phyloP scores from a whole-genome alignment of 2,113 vertebrate genomes.

The Cynoglossus semilaevis region DNA sequence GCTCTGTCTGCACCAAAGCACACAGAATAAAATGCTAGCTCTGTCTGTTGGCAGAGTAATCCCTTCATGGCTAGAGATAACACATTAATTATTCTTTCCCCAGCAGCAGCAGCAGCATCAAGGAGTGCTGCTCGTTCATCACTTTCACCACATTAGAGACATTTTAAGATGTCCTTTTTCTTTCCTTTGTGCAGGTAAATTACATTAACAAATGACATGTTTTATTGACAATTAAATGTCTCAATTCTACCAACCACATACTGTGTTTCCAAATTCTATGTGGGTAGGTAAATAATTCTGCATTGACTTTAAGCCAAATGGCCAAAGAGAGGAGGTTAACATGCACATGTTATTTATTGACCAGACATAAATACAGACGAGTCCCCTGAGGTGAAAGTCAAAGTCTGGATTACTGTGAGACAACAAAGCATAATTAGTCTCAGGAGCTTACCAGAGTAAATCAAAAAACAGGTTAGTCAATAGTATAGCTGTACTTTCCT shows the following conservation, averaged over 20 bases:
- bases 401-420: conserved; percentile 36
- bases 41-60: conserved; percentile 29
- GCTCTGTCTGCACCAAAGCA: conserved; percentile 38
- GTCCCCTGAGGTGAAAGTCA: conserved; percentile 36
- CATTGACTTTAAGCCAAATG: conserved; percentile 23
- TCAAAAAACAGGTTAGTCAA: conserved; percentile 41
- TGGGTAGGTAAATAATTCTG: conserved; percentile 34
- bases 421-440: conserved; percentile 62
- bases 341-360: conserved; percentile 31
- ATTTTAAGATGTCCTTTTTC: conserved; percentile 9
- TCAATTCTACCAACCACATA: not conserved
- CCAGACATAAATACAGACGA: conserved; percentile 38
- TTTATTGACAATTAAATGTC: not conserved
- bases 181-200: conserved; percentile 2
- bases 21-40: conserved; percentile 33
- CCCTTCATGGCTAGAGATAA: conserved; percentile 33
- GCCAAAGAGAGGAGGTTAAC: conserved; percentile 33
- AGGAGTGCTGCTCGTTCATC: conserved; percentile 6
- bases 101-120: conserved; percentile 24
- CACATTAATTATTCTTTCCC: conserved; percentile 38
- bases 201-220: not conserved
- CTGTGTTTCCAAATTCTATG: conserved; percentile 16
- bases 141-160: conserved; percentile 5
- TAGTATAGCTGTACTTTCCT: conserved; percentile 9
- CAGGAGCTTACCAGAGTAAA: conserved; percentile 54